Evolutionary conservation across 1,140 invertebrate species (phyloP), one percentile per base, ranked within the genome.

Genomic region (Magallana gigas): DNA sequence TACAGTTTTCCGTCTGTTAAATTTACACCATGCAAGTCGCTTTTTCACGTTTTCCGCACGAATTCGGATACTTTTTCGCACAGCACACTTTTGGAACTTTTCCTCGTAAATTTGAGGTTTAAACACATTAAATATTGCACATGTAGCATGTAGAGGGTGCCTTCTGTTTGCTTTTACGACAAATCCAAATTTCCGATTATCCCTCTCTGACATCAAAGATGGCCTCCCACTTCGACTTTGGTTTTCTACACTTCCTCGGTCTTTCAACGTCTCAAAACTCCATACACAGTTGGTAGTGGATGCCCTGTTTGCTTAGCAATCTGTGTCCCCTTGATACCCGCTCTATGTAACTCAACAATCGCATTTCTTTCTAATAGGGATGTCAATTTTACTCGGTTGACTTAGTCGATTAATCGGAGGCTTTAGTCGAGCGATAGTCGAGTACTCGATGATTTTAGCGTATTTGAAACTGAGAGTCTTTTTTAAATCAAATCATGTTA

Each of bases 111-210:
- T 3, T 76, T 16, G 1, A 8, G 14, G 12, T 76, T 56, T 57
- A 29, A 57, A 57, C 4, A 58, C 8, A 80, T 57, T 85, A 80
- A 12, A 85, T 11, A 18, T 85, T 57, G 48, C 14, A 80, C 7
- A 16, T 57, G 80, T 85, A n/a, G 80, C 8, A 6, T 62, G 58
- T 9, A n/a, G 11, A 1, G 12, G 83, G 16, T 14, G 57, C 58
- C 62, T 59, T 59, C 83, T 59, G 58, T 84, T 48, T 29, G 57
- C 4, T 36, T 29, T 84, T 2, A 84, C 83, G 11, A 81, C 76
- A 64, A 1, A 8, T 16, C 16, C 62, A 64, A 12, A 12, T n/a
- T 64, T n/a, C n/a, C n/a, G n/a, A n/a, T n/a, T n/a, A n/a, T n/a
- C 11, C 12, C 36, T 36, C 36, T 36, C 36, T 36, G 36, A 36